A percentile compares a stretch with the other conserved stretches of the same genome.
phyloP scores from a whole-genome alignment of 2,888 invertebrate species.

The Ectropis crepuscularia region DNA sequence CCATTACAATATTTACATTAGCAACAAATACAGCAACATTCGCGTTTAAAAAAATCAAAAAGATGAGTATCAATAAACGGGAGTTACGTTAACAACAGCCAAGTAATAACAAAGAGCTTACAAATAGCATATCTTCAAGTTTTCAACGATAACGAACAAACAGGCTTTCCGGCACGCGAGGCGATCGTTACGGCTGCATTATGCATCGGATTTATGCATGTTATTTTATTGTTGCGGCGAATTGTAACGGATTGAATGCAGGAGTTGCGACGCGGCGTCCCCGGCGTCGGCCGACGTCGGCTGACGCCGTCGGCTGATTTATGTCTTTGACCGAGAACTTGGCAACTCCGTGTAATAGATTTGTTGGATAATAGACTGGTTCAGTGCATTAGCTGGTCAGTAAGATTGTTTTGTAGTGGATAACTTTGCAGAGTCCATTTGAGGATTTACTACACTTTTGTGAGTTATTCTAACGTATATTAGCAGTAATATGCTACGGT shows the following conservation, averaged over 20 bases:
- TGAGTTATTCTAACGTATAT: too few species aligned
- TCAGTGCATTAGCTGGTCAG: too few species aligned
- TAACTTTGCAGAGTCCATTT: too few species aligned
- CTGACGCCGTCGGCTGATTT: background rate
- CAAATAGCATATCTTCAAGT: conserved; percentile 33
- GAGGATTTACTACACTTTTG: too few species aligned
- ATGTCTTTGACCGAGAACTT: conserved; percentile 1
- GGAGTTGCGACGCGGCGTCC: conserved; percentile 7
- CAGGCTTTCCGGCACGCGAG: conserved; percentile 36
- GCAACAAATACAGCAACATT: too few species aligned
- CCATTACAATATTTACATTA: too few species aligned
- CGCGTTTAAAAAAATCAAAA: too few species aligned
- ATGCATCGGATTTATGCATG: conserved; percentile 31
- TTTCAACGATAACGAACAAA: conserved; percentile 32
- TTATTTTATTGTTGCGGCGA: conserved; percentile 28
- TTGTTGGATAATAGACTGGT: too few species aligned
- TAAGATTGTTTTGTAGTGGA: too few species aligned
- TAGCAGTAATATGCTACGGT: too few species aligned
- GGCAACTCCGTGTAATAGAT: conserved; percentile 6
- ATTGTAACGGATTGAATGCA: conserved; percentile 22
- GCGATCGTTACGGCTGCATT: conserved; percentile 33
- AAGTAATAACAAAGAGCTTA: conserved; percentile 31
- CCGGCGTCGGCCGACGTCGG: too few species aligned
- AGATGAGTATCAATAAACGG: background rate
- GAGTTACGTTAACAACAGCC: conserved; percentile 14